These are phyloP conservation scores for Lampris megalopsis DNA, from an alignment of 2,113 vertebrate genomes.

Conservation along the genomic window DNA sequence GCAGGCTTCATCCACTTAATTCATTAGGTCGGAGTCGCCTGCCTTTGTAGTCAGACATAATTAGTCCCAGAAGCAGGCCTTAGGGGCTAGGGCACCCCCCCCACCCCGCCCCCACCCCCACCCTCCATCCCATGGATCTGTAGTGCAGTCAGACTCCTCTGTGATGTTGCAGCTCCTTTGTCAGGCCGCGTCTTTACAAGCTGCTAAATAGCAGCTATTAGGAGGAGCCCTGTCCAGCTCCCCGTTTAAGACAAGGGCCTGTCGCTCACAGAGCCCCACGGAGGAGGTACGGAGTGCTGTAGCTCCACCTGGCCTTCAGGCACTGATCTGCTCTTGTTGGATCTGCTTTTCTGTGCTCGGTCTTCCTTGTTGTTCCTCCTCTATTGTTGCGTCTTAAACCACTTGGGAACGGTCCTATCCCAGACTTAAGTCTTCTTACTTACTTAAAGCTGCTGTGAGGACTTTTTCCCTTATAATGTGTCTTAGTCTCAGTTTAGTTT, in stretches of 20 bases:
- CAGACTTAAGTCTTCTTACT: too few species aligned
- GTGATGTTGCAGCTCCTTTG: slow-evolving; percentile 29
- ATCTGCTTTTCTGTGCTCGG: too few species aligned
- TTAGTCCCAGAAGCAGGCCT: slow-evolving; percentile 65
- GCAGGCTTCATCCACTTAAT: slow-evolving; percentile 54
- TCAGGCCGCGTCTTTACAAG: slow-evolving; percentile 37
- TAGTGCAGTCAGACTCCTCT: slow-evolving; percentile 13
- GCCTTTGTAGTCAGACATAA: slow-evolving; percentile 66
- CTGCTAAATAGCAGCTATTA: slow-evolving; percentile 34
- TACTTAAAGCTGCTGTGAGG: too few species aligned
- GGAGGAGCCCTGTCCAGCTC: neutral
- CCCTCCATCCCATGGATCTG: slow-evolving; percentile 38
- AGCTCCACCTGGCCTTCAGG: too few species aligned
- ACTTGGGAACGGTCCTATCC: too few species aligned
- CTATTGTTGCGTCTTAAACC: too few species aligned
- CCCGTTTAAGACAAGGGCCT: neutral
- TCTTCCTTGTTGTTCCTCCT: too few species aligned
- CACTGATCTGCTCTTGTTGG: too few species aligned
- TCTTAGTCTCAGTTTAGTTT: too few species aligned
- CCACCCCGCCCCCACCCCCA: neutral
- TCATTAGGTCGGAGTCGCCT: slow-evolving; percentile 51
- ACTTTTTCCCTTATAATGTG: too few species aligned
- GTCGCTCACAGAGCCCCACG: neutral
- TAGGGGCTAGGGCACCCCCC: neutral
- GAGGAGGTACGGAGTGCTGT: neutral